These are phyloP conservation scores for Embidobia sp. DNA, from an alignment of 2,888 invertebrate species.

Conservation along the genomic window DNA sequence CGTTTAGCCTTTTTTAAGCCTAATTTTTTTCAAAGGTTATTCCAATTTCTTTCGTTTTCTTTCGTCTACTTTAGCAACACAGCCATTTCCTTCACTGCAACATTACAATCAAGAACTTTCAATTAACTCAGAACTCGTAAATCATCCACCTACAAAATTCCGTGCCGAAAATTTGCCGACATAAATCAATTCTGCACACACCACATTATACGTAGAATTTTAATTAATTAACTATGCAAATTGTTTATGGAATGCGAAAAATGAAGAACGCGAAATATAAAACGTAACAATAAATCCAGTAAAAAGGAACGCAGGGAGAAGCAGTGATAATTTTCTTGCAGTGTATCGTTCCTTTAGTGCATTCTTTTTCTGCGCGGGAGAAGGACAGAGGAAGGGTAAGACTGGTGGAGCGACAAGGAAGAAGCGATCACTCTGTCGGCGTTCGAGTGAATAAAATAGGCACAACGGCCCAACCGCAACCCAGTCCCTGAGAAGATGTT, in stretches of 20 bases:
- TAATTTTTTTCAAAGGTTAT: not conserved
- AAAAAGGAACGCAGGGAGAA: slow-evolving; percentile 30
- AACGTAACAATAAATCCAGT: slow-evolving; percentile 44
- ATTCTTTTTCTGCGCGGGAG: slow-evolving; percentile 30
- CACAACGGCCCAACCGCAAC: slow-evolving; percentile 56
- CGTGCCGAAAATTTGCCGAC: not conserved
- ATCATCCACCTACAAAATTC: slow-evolving; percentile 13
- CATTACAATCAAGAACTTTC: slow-evolving; percentile 14
- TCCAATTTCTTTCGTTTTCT: no score
- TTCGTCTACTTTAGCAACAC: not conserved
- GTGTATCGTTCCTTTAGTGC: slow-evolving; percentile 55
- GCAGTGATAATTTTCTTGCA: slow-evolving; percentile 55
- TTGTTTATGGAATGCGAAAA: slow-evolving; percentile 30
- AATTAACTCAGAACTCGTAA: not conserved
- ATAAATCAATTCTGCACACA: slow-evolving; percentile 2
- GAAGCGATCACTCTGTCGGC: slow-evolving; percentile 40
- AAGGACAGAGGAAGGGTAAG: slow-evolving; percentile 4
- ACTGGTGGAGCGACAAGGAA: slow-evolving; percentile 14
- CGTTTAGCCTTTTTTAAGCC: no score
- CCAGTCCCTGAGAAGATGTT: slow-evolving; percentile 57
- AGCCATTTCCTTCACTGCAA: not conserved
- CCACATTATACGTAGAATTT: not conserved
- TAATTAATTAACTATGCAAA: slow-evolving; percentile 47
- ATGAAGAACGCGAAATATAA: slow-evolving; percentile 35
- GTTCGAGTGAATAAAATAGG: slow-evolving; percentile 55